A percentile compares a stretch with the other conserved stretches of the same genome.
These are phyloP conservation scores for Phyllotreta cruciferae DNA, from an alignment of 2,888 invertebrate genomes.

Conservation along the genomic window DNA sequence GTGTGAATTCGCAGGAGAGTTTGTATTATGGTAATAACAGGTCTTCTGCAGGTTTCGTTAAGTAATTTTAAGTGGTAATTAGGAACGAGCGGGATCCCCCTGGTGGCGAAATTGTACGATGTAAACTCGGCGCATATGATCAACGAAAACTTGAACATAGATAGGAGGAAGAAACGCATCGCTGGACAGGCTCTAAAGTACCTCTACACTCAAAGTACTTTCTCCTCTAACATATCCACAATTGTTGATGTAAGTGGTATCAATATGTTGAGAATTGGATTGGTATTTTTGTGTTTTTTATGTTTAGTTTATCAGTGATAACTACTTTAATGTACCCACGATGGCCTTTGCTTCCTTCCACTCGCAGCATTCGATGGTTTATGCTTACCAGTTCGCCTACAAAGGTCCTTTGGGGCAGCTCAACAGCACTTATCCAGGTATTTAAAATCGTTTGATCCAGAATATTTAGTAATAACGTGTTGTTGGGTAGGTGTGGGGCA, in stretches of 20 bases:
- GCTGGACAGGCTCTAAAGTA: neutral
- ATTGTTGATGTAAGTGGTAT: neutral
- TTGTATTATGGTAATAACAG: slow-evolving; percentile 1
- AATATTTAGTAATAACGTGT: too few relatives aligned
- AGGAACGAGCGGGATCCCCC: neutral
- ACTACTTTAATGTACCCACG: neutral
- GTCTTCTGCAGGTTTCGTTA: neutral
- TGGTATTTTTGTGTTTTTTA: neutral
- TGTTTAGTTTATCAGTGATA: slow-evolving; percentile 15
- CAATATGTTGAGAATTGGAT: neutral
- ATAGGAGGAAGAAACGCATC: neutral
- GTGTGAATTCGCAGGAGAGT: slow-evolving; percentile 13
- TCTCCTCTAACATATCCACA: neutral
- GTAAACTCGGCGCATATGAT: neutral
- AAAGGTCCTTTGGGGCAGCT: slow-evolving; percentile 26
- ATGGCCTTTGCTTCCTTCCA: slow-evolving; percentile 28
- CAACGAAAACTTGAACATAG: slow-evolving; percentile 6
- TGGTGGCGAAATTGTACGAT: neutral
- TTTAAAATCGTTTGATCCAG: too few relatives aligned
- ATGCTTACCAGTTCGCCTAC: slow-evolving; percentile 28
- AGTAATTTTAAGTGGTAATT: neutral
- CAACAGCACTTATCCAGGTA: slow-evolving; percentile 8
- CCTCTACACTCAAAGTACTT: neutral
- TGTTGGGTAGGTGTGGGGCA: slow-evolving; percentile 23
- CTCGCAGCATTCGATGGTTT: slow-evolving; percentile 29